Conservation (phyloP, 2,113 vertebrate species). For the Lepus americanus region DNA sequence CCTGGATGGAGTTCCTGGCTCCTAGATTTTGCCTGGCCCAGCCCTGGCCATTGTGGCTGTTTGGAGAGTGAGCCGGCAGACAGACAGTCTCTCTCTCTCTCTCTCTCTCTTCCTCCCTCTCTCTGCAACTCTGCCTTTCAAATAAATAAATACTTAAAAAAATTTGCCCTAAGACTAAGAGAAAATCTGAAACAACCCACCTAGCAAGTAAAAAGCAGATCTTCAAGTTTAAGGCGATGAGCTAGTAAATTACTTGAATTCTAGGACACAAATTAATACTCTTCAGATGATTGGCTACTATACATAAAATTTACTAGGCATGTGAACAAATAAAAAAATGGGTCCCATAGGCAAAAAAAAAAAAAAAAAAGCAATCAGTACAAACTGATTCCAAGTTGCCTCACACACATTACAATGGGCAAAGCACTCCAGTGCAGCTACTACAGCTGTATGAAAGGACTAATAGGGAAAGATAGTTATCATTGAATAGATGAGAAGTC, state of each 20-base stretch:
- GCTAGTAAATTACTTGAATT: neutral
- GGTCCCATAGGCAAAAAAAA: neutral
- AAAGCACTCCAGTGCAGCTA: neutral
- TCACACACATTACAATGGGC: neutral
- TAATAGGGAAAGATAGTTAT: neutral
- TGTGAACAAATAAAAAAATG: conserved; percentile 18
- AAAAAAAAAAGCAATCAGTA: neutral
- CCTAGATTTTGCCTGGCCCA: too few relatives aligned
- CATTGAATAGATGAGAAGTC: neutral
- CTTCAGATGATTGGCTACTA: neutral
- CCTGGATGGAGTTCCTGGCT: too few relatives aligned
- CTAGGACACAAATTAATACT: conserved; percentile 13
- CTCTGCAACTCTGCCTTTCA: too few relatives aligned
- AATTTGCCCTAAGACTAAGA: neutral
- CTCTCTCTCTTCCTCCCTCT: too few relatives aligned
- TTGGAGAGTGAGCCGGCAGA: too few relatives aligned
- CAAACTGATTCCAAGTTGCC: neutral
- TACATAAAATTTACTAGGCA: neutral
- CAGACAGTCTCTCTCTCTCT: too few relatives aligned
- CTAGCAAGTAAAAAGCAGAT: neutral
- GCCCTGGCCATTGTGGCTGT: too few relatives aligned
- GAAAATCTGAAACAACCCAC: neutral
- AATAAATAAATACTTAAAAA: neutral
- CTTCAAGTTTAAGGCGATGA: neutral
- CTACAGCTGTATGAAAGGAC: neutral